phyloP scores from a whole-genome alignment of 2,113 vertebrate genomes.

The Heterotilapia buettikoferi region DNA sequence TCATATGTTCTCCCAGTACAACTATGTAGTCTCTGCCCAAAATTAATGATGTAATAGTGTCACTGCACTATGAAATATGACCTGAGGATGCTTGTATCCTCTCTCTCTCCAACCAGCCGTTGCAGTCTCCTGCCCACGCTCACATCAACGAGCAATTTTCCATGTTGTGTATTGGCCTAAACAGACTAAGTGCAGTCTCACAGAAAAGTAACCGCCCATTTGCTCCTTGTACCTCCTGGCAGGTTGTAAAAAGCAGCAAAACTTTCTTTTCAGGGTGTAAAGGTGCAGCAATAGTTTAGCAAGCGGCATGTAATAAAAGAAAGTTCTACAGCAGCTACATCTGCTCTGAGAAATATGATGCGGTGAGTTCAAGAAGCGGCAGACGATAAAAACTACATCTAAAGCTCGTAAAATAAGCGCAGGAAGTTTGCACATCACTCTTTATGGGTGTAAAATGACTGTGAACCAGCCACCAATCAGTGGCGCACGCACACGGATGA shows the following conservation, averaged over 20 bases:
- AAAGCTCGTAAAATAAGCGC: not conserved
- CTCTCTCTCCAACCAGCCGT: not conserved
- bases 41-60: not conserved
- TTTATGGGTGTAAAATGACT: not conserved
- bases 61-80: not conserved
- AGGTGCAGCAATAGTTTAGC: not conserved
- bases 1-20: not conserved
- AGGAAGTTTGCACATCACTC: not conserved
- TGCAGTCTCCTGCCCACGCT: not conserved
- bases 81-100: not conserved
- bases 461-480: not conserved
- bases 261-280: not conserved
- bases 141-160: not conserved
- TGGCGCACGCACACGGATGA: not conserved
- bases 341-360: not conserved
- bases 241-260: not conserved
- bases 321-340: not conserved
- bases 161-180: not conserved
- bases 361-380: not conserved
- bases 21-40: not conserved
- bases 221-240: not conserved
- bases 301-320: not conserved
- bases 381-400: constrained; percentile 7
- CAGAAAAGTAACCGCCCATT: not conserved
- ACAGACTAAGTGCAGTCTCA: not conserved